Evolutionary conservation across 1,140 invertebrate species (phyloP), one percentile per base, ranked within the genome.

Genomic region (Danaus plexippus): DNA sequence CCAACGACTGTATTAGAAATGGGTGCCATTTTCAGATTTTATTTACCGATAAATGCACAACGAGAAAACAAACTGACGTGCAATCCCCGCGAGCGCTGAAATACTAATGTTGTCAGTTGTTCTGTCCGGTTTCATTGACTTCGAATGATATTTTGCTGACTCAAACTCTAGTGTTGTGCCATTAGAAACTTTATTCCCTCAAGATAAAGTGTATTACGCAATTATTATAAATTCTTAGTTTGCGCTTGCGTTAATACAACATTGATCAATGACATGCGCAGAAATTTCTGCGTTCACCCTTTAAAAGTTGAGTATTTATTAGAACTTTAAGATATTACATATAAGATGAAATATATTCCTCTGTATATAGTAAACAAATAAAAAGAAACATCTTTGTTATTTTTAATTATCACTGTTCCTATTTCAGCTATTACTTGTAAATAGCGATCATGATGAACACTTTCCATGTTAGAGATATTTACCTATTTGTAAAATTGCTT

Each of bases 21-120:
- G 11, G 87, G 85, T 47, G 85, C 80, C 85, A 87, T 88, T 66
- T 66, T 57, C 50, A 52, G 12, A 46, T 49, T 50, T 51, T 44
- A 45, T 41, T 12, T 47, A 12, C 12, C 43, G 22, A 52, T 43
- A 32, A 32, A 32, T 32, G 12, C 59, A 60, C 59, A 54, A 55
- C 32, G 45, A 54, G 8, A 32, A 51, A 42, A 15, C 46, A 32
- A 59, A 40, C 11, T 18, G 15, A 22, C 58, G 58, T 59, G 47
- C 22, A 9, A n/a, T 22, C n/a, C 49, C 11, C 12, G 22, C 58
- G 58, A 45, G 58, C 58, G 52, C 11, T 3, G 11, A 45, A 45
- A 45, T n/a, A 12, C 11, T 45, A n/a, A 45, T 12, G 12, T n/a
- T 45, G 44, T n/a, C 44, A 12, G 44, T 12, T n/a, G 44, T 12